Conservation (phyloP, 2,888 invertebrate species). For the Hyposoter didymator region DNA sequence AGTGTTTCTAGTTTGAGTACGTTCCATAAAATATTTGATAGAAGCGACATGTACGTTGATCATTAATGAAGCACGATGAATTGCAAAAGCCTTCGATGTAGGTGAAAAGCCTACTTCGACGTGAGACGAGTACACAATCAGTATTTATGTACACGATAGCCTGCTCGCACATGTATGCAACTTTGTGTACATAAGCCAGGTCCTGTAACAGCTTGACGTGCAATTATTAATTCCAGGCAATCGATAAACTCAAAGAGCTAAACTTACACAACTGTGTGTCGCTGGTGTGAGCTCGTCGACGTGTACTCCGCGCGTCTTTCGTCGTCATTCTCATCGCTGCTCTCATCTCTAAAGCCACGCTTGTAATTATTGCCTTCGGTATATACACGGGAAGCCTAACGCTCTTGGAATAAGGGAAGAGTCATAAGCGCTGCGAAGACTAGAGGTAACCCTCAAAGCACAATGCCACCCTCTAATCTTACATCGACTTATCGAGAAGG, state of each 20-base stretch:
- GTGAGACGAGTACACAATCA: slow-evolving; percentile 56
- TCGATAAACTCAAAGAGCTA: slow-evolving; percentile 82
- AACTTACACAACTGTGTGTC: slow-evolving; percentile 7
- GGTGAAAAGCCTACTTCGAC: slow-evolving; percentile 65
- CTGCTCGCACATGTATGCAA: slow-evolving; percentile 3
- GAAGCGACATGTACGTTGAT: slow-evolving; percentile 7
- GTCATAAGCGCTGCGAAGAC: slow-evolving; percentile 64
- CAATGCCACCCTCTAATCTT: slow-evolving; percentile 83
- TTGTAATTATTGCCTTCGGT: slow-evolving; percentile 82
- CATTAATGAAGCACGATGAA: slow-evolving; percentile 47
- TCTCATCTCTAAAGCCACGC: slow-evolving; percentile 73
- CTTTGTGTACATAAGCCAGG: slow-evolving; percentile 48
- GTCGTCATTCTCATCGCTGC: slow-evolving; percentile 59
- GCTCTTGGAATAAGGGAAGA: slow-evolving; percentile 50
- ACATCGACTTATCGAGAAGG: slow-evolving; percentile 82
- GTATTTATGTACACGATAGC: slow-evolving; percentile 1
- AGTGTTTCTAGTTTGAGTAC: neutral
- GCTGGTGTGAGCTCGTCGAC: slow-evolving; percentile 18
- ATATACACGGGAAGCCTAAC: slow-evolving; percentile 59
- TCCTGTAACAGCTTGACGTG: slow-evolving; percentile 72
- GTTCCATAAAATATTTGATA: slow-evolving; percentile 12
- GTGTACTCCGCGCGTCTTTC: slow-evolving; percentile 12
- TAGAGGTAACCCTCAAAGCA: slow-evolving; percentile 78
- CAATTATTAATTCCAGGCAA: slow-evolving; percentile 83
- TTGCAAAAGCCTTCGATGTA: slow-evolving; percentile 48